Base-by-base conservation (phyloP, 2,113 vertebrate species). In the Lamprotornis superbus region DNA sequence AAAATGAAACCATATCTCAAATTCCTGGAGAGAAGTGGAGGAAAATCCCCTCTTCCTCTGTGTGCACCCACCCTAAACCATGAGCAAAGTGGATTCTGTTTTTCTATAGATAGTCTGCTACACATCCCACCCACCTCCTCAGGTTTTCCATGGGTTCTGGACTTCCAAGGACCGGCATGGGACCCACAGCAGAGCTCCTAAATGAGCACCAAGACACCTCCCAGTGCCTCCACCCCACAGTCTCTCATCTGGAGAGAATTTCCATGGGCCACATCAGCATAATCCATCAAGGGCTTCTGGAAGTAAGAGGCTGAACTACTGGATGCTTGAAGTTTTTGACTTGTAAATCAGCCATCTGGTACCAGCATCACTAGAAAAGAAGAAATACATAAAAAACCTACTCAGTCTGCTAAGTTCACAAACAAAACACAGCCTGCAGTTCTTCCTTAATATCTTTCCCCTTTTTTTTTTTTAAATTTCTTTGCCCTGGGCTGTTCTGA, bases 341-440 rank as follows among this genome's bases (percentile, higher is more conserved):
- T 90, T 87, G 77, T 82, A 93, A 94, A 95, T 87, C 90, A 93
- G 73, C 27, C 61, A 76, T 28, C 28, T 95, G 84, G 11, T 89
- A 76, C 69, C 75, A 78, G 49, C 61, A 60, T 27, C 60, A 23
- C 69, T 18, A 31, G 67, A 82, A 92, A 65, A 88, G 88, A 39
- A 89, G 46, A 82, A 71, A 87, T 39, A 59, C 33, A 79, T 25
- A 15, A 87, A 94, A 94, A 87, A 14, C 39, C 35, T 55, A 24
- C 59, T 61, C 52, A 76, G 50, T 67, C 73, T 91, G 65, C 60
- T 70, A 69, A 73, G 57, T 91, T 89, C 56, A 63, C 39, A 59
- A 89, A 80, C 31, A 40, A n/a, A 78, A 68, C 82, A 47, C 28
- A 81, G 52, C 30, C 27, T 89, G 33, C 28, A 70, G 67, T 49